Evolutionary conservation across 2,888 invertebrate genomes (phyloP).

Genomic region (Drosophila tripunctata): DNA sequence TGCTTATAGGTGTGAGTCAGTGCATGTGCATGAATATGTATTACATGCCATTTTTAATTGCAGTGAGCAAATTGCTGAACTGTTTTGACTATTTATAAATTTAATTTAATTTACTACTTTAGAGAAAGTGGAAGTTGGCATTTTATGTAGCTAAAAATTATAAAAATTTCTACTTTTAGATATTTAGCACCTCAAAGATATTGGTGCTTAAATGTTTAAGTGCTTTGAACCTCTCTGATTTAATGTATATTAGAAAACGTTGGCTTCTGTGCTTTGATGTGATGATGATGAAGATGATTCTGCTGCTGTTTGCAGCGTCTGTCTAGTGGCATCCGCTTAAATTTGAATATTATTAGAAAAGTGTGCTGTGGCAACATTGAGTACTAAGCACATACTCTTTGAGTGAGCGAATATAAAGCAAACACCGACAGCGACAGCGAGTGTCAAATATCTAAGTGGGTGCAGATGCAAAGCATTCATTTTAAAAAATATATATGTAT

Average conservation of each 20-base stretch:
- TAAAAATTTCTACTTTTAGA: too few relatives aligned
- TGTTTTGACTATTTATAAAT: neutral
- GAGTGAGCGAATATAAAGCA: neutral
- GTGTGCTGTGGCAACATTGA: neutral
- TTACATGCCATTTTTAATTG: neutral
- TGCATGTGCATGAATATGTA: neutral
- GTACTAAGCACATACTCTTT: neutral
- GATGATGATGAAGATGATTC: neutral
- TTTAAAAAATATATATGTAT: slow-evolving; percentile 15
- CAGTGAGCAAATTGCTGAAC: neutral
- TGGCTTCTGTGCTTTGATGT: neutral
- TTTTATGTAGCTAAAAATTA: too few relatives aligned
- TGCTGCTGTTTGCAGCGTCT: too few relatives aligned
- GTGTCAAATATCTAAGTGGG: neutral
- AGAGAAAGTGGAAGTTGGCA: too few relatives aligned
- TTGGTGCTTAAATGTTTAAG: neutral
- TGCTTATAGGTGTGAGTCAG: neutral
- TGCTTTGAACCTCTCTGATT: neutral
- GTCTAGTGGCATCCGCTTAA: neutral
- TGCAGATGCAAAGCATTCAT: slow-evolving; percentile 3
- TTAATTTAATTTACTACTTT: too few relatives aligned
- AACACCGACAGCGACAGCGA: neutral
- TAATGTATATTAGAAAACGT: neutral
- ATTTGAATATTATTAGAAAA: neutral
- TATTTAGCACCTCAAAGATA: neutral